Evolutionary conservation across 53 echinoderm and acorn worm genomes (phyloP), one percentile per base, ranked within the genome.

Genomic region (Echinarachnius parma): DNA sequence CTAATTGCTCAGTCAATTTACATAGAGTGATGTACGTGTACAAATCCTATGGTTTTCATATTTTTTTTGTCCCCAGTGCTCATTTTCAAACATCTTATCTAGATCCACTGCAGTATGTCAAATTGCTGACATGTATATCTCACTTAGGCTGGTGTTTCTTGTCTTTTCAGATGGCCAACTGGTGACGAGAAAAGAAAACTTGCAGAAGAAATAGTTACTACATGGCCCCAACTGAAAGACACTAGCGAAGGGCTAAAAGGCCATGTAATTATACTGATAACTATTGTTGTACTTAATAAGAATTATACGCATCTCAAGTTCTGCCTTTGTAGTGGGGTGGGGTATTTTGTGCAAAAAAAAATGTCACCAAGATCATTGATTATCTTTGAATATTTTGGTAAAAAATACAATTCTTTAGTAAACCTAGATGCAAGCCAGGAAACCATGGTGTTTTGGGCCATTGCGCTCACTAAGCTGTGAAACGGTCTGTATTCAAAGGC

Each of bases 181-280:
- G 20, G 50, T 52, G 20, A 53, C 70, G 34, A 52, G 52, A 70
- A 53, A n/a, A 53, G 16, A 2, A 55, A 34, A 19, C 34, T 72
- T 21, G 74, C 55, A 1, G 36, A 55, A 34, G 74, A 56, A 14
- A 55, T 72, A 11, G 74, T 70, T 2, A 52, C 33, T 9, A 35
- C 74, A 8, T 55, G 34, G 9, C 74, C 56, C 14, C 28, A 34
- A 72, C 33, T 55, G 2, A 55, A 4, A n/a, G 56, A 55, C 48
- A 34, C 74, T n/a, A 55, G 54, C 21, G 34, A 53, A 2, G 74
- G 57, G 36, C 23, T 53, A 52, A 28, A 70, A 31, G 71, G 54
- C 53, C 57, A 72, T 72, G 55, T 72, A 72, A 37, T 53, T 72
- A 34, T 70, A 67, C 5, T 14, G 22, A 58, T 21, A 3, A 60